Conservation (phyloP, 2,888 invertebrate genomes). For the Amphipoea oculea region DNA sequence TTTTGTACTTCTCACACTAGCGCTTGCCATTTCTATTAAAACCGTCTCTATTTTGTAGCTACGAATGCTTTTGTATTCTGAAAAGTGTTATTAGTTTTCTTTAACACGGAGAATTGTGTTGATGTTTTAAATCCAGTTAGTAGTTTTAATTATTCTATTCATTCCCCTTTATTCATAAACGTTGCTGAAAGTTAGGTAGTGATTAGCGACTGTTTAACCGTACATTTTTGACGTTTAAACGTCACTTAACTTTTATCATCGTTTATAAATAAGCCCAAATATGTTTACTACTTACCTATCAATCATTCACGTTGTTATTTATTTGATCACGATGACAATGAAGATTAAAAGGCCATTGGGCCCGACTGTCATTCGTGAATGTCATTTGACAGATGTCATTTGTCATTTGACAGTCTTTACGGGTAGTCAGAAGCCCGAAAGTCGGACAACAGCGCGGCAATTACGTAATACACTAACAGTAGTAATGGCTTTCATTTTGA, state of each 20-base stretch:
- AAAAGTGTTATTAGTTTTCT: background rate
- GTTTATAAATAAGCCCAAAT: too few relatives aligned
- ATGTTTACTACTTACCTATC: background rate
- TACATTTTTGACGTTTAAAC: too few relatives aligned
- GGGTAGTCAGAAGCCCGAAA: background rate
- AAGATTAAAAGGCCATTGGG: background rate
- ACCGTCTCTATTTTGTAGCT: background rate
- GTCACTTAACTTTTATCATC: too few relatives aligned
- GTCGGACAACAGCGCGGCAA: background rate
- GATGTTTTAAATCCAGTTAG: background rate
- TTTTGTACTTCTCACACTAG: background rate
- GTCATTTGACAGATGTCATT: too few relatives aligned
- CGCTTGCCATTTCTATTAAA: conserved; percentile 2
- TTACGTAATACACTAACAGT: background rate
- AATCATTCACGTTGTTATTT: background rate
- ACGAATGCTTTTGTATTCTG: background rate
- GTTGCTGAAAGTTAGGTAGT: too few relatives aligned
- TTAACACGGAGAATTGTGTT: background rate
- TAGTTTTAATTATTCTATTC: background rate
- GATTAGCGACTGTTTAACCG: too few relatives aligned
- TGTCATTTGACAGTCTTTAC: background rate
- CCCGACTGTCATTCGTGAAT: background rate
- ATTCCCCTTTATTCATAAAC: background rate
- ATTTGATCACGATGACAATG: background rate
- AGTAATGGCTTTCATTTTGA: background rate